Conservation (phyloP, 2,113 vertebrate genomes). For the Platycercus adscitus region DNA sequence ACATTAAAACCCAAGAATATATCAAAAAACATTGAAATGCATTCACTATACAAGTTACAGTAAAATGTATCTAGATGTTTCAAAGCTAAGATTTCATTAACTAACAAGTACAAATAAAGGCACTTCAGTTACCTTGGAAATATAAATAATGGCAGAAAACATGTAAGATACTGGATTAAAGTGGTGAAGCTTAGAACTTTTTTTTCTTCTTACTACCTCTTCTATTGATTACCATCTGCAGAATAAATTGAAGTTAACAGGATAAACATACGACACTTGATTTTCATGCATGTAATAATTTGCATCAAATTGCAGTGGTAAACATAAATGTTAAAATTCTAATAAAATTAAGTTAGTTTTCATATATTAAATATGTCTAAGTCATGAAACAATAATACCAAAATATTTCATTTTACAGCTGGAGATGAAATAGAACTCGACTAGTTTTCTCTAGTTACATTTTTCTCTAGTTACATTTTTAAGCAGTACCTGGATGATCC, state of each 20-base stretch:
- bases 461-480: no score
- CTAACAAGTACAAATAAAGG: background rate
- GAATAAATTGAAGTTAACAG: background rate
- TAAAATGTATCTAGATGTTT: background rate
- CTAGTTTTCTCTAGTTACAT: background rate
- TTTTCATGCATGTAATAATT: background rate
- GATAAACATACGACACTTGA: background rate
- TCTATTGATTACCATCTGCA: background rate
- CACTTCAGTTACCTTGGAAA: background rate
- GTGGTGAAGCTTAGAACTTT: background rate
- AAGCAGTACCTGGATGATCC: accelerated
- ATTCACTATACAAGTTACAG: background rate
- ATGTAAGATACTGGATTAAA: background rate
- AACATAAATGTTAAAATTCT: background rate
- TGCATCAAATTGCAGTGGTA: background rate
- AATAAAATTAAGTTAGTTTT: background rate
- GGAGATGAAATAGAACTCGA: background rate
- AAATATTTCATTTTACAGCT: background rate
- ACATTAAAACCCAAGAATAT: background rate
- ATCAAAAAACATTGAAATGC: background rate
- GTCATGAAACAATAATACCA: background rate
- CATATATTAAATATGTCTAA: background rate
- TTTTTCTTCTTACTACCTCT: background rate
- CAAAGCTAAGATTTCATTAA: background rate
- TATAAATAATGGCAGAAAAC: background rate